Evolutionary conservation across 2,888 invertebrate genomes (phyloP).

Genomic region (Limnephilus auricula): DNA sequence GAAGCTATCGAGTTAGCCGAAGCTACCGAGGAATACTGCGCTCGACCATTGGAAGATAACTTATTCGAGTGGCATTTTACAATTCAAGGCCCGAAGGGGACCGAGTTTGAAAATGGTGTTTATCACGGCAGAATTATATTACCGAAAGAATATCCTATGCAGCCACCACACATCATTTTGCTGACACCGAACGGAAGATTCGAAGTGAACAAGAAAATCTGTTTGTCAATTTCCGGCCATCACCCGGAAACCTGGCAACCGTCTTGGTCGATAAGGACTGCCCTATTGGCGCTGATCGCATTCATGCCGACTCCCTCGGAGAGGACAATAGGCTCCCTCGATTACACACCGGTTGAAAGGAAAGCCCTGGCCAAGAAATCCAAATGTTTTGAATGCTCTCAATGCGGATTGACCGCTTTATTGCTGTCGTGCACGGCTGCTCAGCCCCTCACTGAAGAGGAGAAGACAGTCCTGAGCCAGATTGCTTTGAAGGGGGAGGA

Average conservation of each 20-base stretch:
- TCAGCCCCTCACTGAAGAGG: constrained; percentile 75
- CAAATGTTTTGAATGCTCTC: constrained; percentile 72
- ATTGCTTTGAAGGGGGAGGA: constrained; percentile 77
- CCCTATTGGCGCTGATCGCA: constrained; percentile 92
- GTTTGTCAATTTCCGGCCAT: constrained; percentile 95
- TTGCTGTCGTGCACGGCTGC: constrained; percentile 75
- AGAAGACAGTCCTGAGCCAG: constrained; percentile 75
- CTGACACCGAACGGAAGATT: constrained; percentile 96
- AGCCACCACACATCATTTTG: constrained; percentile 95
- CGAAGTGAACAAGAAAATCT: constrained; percentile 95
- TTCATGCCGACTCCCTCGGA: constrained; percentile 95
- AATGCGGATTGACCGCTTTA: constrained; percentile 74
- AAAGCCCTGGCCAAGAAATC: constrained; percentile 88
- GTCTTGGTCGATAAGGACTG: constrained; percentile 97
- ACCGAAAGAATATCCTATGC: constrained; percentile 97
- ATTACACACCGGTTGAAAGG: constrained; percentile 91
- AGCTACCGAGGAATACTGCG: constrained; percentile 93
- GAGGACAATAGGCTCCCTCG: constrained; percentile 94
- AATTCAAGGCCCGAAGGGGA: constrained; percentile 90
- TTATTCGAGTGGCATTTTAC: constrained; percentile 99
- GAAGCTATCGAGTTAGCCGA: constrained; percentile 92
- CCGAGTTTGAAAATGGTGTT: constrained; percentile 93
- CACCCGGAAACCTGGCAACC: constrained; percentile 99
- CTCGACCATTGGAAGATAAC: constrained; percentile 95
- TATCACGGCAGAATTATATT: constrained; percentile 95